These are phyloP conservation scores for Callosobruchus maculatus DNA, from an alignment of 2,888 invertebrate genomes.

Conservation along the genomic window DNA sequence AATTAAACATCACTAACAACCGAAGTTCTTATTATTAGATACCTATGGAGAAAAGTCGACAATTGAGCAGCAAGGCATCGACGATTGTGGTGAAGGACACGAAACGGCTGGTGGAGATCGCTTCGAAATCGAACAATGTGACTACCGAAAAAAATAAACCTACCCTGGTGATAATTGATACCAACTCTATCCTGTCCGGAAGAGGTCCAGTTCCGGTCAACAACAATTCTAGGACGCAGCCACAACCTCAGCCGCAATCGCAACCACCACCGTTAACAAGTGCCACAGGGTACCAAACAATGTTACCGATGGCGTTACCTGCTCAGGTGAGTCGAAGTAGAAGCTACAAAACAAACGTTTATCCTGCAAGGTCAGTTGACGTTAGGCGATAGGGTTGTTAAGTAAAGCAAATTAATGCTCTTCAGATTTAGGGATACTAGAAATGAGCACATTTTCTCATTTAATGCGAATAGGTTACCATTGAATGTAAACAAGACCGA, in stretches of 20 bases:
- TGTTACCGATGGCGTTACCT: constrained; percentile 54
- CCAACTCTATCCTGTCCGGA: constrained; percentile 66
- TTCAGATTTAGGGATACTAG: too few species aligned
- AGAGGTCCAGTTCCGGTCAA: constrained; percentile 55
- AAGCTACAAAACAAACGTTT: too few species aligned
- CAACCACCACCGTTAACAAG: background rate
- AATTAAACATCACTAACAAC: too few species aligned
- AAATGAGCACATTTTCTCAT: too few species aligned
- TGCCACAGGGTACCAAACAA: constrained; percentile 15
- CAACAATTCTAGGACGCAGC: constrained; percentile 33
- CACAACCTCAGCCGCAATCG: constrained; percentile 22
- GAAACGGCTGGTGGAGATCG: constrained; percentile 66
- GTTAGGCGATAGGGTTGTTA: too few species aligned
- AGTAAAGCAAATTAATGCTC: too few species aligned
- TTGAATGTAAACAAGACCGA: too few species aligned
- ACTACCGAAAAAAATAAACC: constrained; percentile 59
- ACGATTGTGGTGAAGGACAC: constrained; percentile 66
- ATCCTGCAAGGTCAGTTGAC: too few species aligned
- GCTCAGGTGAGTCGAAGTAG: constrained; percentile 46
- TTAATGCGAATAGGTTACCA: too few species aligned
- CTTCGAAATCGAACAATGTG: constrained; percentile 54
- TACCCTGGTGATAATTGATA: constrained; percentile 75
- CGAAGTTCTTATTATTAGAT: background rate
- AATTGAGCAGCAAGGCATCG: constrained; percentile 11
- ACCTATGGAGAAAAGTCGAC: constrained; percentile 3